Evolutionary conservation across 2,888 invertebrate genomes (phyloP), one percentile per base, ranked within the genome.

Genomic region (Notodonta dromedarius): DNA sequence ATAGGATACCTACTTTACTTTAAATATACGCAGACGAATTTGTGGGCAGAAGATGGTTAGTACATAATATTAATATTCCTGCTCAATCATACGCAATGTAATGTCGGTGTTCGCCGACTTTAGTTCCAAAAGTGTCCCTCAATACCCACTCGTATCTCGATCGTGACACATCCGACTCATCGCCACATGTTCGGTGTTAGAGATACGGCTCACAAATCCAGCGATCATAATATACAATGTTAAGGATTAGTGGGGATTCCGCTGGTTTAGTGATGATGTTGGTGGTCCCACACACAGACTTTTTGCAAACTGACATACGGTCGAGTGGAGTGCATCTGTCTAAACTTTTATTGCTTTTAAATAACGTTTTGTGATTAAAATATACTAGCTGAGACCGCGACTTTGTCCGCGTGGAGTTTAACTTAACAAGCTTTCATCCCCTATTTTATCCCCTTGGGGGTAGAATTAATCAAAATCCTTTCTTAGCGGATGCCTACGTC

Each of bases 131-230:
- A 39, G 39, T 35, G 54, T 54, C 32, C 32, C 35, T 35, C 8
- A 7, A 53, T 53, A 24, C 13, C 39, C n/a, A 52, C 32, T 14
- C 5, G 39, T 73, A 73, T 75, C 71, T 70, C 11, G 58, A 60
- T 42, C 70, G 70, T 73, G 73, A 69, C 71, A 68, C 73, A 76
- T 79, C 63, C 77, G 72, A 72, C 74, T 76, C 83, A 83, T 81
- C 70, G 88, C 86, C 93, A 93, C 92, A 93, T 93, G 93, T 91
- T 83, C 73, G 71, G 91, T 74, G 87, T 92, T 90, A 92, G 82
- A 78, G 81, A 85, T 82, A 80, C 83, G 80, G 79, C 75, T 82
- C 81, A 84, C 85, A 90, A 91, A 88, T 86, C 90, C 88, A 78
- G 82, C 87, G 85, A 91, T 93, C 93, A 92, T 87, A 93, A 93